These are phyloP conservation scores for Ormyrus labotus DNA, from an alignment of 2,888 invertebrate species.

Conservation along the genomic window DNA sequence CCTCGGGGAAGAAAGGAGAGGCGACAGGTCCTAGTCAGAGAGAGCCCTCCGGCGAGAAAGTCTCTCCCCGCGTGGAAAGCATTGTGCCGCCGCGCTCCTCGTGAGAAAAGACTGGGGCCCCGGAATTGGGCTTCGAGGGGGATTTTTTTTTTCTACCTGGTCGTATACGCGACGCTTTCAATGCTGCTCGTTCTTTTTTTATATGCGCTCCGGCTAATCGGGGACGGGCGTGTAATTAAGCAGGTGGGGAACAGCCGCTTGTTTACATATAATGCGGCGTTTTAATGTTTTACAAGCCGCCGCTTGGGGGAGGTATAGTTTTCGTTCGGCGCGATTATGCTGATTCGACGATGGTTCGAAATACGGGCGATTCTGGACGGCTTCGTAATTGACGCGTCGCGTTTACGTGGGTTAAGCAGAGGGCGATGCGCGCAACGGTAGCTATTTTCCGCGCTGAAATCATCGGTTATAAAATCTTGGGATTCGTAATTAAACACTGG, in stretches of 20 bases:
- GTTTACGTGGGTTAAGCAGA: neutral
- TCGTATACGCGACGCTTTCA: slow-evolving; percentile 21
- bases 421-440: neutral
- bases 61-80: neutral
- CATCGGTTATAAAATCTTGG: slow-evolving; percentile 19
- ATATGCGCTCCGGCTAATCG: too few relatives aligned
- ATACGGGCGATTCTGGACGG: neutral
- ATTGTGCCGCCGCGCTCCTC: neutral
- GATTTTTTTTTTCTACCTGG: slow-evolving; percentile 20
- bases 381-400: neutral
- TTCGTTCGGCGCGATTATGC: neutral
- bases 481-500: slow-evolving; percentile 9
- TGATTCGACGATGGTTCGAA: neutral
- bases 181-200: neutral
- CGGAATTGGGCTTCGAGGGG: slow-evolving; percentile 23
- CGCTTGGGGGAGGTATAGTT: neutral
- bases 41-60: slow-evolving; percentile 25
- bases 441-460: neutral
- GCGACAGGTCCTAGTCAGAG: slow-evolving; percentile 46
- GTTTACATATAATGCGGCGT: slow-evolving; percentile 23
- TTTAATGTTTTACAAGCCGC: neutral
- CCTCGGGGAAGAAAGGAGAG: neutral
- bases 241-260: slow-evolving; percentile 22
- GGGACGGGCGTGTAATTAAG: slow-evolving; percentile 28
- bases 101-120: neutral